Percentiles rank a stretch among this genome's conserved stretches.
phyloP scores from a whole-genome alignment of 1,140 invertebrate species.

The Sycophaga agraensis region DNA sequence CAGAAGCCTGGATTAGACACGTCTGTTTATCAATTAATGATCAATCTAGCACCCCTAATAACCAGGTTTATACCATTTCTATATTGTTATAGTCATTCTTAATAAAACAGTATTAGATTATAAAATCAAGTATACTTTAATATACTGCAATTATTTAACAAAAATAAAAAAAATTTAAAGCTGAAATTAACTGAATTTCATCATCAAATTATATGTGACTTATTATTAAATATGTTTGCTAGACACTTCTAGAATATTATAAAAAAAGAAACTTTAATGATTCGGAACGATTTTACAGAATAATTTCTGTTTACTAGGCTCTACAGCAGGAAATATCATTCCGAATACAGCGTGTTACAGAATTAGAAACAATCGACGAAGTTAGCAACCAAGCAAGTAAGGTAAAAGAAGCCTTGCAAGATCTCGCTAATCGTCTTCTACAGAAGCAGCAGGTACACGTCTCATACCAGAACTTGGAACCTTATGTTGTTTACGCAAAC shows the following conservation, averaged over 20 bases:
- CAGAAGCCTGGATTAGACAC: constrained; percentile 63
- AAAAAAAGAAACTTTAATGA: background rate
- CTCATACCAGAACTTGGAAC: constrained; percentile 47
- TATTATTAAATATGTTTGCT: too few species aligned
- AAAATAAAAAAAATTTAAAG: too few species aligned
- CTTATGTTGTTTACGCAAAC: constrained; percentile 44
- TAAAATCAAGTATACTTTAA: too few species aligned
- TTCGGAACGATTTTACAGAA: background rate
- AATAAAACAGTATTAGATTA: too few species aligned
- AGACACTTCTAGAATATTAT: too few species aligned
- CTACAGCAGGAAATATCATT: constrained; percentile 47
- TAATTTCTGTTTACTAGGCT: constrained; percentile 34
- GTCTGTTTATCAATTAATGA: constrained; percentile 40
- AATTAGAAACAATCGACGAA: constrained; percentile 49
- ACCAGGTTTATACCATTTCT: constrained; percentile 38
- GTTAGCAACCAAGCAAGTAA: constrained; percentile 45
- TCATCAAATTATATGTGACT: too few species aligned
- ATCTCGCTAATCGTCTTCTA: constrained; percentile 42
- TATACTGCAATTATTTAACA: too few species aligned
- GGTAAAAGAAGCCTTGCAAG: constrained; percentile 45
- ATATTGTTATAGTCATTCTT: too few species aligned
- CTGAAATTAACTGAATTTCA: too few species aligned
- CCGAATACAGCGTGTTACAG: constrained; percentile 41
- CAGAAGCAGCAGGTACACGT: constrained; percentile 54
- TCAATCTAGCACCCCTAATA: constrained; percentile 33